These are phyloP conservation scores for Apostichopus japonicus DNA, from an alignment of 35 echinoderm and acorn worm genomes.

Conservation along the genomic window DNA sequence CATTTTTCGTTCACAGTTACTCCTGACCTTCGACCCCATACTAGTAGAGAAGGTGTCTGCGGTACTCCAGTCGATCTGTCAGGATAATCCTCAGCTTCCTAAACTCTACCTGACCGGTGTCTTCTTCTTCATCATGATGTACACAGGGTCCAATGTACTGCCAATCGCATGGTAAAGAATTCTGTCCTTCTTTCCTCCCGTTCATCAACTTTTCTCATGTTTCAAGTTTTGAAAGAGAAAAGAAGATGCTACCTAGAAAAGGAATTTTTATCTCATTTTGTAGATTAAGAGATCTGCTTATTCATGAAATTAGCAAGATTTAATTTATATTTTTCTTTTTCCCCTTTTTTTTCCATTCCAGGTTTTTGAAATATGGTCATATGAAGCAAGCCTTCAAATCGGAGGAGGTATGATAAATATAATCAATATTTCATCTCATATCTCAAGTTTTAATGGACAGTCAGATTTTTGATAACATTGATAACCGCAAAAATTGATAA, in stretches of 20 bases:
- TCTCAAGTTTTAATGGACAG: too few relatives aligned
- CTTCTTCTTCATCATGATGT: constrained; percentile 99
- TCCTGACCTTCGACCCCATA: constrained; percentile 99
- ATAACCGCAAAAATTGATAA: too few relatives aligned
- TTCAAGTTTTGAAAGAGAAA: neutral
- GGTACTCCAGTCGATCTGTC: constrained; percentile 62
- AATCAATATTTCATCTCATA: too few relatives aligned
- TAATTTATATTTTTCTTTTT: too few relatives aligned
- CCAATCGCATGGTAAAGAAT: constrained; percentile 87
- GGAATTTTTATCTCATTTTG: too few relatives aligned
- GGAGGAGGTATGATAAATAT: constrained; percentile 70
- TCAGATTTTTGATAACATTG: too few relatives aligned
- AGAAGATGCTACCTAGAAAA: too few relatives aligned
- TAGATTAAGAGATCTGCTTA: too few relatives aligned
- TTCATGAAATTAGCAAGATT: too few relatives aligned
- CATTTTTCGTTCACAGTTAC: constrained; percentile 55
- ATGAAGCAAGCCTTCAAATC: constrained; percentile 92
- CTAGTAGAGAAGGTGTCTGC: constrained; percentile 96
- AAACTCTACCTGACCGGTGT: constrained; percentile 87
- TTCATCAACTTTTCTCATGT: too few relatives aligned
- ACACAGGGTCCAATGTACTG: constrained; percentile 98
- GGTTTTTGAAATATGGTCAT: constrained; percentile 92
- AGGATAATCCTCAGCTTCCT: constrained; percentile 92
- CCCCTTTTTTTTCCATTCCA: constrained; percentile 37
- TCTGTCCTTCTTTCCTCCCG: too few relatives aligned